Conservation (phyloP, 2,797 vertebrate genomes). For the Aphelocoma californica region DNA sequence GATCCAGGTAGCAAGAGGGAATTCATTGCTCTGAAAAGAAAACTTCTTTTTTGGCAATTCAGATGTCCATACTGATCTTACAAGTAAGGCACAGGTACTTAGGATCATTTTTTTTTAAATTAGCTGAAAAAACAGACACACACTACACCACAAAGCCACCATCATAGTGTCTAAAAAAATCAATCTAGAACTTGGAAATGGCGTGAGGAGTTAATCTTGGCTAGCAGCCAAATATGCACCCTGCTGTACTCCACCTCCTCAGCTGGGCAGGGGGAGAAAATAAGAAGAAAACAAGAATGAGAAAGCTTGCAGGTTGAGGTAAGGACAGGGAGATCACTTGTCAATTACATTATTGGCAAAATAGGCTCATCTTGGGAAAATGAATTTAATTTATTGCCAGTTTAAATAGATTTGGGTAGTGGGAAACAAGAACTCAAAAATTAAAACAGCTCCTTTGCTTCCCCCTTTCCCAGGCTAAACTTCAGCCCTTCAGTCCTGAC, state of each 20-base stretch:
- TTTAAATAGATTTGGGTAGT: background rate
- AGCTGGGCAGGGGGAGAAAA: background rate
- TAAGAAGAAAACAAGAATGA: background rate
- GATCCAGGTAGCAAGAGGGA: background rate
- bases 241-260: background rate
- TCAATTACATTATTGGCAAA: background rate
- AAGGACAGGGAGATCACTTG: background rate
- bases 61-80: background rate
- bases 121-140: background rate
- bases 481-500: background rate
- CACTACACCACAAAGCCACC: rapidly evolving
- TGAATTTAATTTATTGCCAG: background rate
- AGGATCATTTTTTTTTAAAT: background rate
- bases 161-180: background rate
- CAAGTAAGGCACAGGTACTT: background rate
- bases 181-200: background rate
- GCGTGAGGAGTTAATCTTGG: background rate
- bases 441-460: background rate
- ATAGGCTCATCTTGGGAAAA: background rate
- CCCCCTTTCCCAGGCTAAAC: background rate
- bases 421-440: background rate
- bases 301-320: background rate
- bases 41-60: background rate
- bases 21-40: background rate
- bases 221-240: background rate